A percentile compares a stretch with the other conserved stretches of the same genome.
Conservation (phyloP, 1,140 invertebrate species). For the Phymorhynchus buccinoides region DNA sequence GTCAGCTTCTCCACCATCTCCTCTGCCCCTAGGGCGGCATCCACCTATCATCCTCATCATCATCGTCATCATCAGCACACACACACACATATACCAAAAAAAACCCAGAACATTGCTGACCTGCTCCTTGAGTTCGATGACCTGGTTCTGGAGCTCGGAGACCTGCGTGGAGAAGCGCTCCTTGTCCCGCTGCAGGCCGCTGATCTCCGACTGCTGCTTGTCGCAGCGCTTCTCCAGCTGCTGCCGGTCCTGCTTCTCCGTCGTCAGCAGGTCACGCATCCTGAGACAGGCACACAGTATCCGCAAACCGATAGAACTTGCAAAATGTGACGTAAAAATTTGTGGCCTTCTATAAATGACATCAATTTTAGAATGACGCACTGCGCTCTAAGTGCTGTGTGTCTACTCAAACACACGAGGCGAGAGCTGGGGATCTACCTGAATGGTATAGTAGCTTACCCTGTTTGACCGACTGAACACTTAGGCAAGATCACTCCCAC, state of each 20-base stretch:
- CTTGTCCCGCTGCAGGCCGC: slow-evolving; percentile 79
- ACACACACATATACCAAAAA: no score
- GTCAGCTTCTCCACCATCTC: slow-evolving; percentile 99
- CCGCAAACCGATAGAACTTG: not conserved
- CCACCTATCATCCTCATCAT: slow-evolving; percentile 79
- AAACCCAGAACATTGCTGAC: slow-evolving; percentile 60
- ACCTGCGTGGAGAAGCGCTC: slow-evolving; percentile 88
- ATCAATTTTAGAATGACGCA: no score
- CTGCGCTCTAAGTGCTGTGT: no score
- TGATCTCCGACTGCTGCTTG: slow-evolving; percentile 88
- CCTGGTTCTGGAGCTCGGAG: slow-evolving; percentile 88
- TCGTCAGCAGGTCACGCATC: slow-evolving; percentile 91
- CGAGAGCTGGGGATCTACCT: no score
- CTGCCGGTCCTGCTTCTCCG: slow-evolving; percentile 94
- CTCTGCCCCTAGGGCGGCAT: slow-evolving; percentile 96
- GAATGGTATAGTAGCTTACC: no score
- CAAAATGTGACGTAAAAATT: no score
- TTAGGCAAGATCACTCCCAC: no score
- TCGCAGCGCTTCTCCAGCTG: slow-evolving; percentile 93
- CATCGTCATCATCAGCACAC: no score
- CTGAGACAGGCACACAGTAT: slow-evolving; percentile 75
- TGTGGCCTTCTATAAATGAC: no score
- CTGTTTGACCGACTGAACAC: no score
- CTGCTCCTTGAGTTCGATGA: slow-evolving; percentile 94
- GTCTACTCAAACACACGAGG: no score